phyloP scores from a whole-genome alignment of 2,888 invertebrate genomes.

The Oasisia sp. region DNA sequence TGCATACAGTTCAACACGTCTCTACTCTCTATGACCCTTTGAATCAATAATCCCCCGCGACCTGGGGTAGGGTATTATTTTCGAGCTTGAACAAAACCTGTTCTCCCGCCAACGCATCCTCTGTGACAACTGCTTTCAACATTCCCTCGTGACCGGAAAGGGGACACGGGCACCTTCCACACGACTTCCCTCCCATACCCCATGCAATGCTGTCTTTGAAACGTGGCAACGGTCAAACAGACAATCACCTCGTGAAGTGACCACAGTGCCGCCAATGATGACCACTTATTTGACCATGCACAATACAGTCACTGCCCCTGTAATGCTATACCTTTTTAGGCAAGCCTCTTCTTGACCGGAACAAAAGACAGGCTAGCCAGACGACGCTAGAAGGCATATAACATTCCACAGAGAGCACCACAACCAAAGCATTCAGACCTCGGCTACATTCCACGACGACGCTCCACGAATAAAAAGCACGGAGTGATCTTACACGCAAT shows the following conservation, averaged over 20 bases:
- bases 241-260: neutral
- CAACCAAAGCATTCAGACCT: neutral
- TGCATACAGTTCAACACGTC: no score
- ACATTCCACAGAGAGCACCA: neutral
- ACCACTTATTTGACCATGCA: neutral
- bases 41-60: neutral
- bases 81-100: neutral
- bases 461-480: neutral
- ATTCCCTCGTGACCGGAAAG: neutral
- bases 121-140: neutral
- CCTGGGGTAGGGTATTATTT: neutral
- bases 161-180: neutral
- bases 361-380: neutral
- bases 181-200: neutral
- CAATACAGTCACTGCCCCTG: neutral
- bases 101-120: neutral
- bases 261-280: neutral
- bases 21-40: neutral
- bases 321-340: neutral
- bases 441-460: neutral
- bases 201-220: neutral
- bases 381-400: neutral
- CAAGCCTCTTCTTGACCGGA: neutral
- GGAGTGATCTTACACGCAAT: neutral
- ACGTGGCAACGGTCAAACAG: neutral